Conservation (phyloP, 2,888 invertebrate genomes). For the Bellardia bayeri region DNA sequence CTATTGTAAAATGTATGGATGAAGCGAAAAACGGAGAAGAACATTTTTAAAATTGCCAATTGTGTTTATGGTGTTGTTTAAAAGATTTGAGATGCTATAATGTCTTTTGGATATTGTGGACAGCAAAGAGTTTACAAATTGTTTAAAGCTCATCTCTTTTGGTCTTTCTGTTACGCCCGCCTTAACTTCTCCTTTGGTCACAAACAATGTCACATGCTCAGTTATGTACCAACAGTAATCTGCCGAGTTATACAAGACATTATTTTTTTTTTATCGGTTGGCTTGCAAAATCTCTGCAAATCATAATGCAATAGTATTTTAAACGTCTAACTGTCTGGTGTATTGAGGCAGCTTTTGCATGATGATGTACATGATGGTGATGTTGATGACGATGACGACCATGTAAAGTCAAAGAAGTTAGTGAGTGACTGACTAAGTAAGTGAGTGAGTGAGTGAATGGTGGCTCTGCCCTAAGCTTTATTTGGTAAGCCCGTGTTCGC, state of each 20-base stretch:
- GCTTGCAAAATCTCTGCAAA: constrained; percentile 54
- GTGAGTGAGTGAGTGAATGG: constrained; percentile 64
- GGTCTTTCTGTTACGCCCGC: constrained; percentile 33
- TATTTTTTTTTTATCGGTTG: constrained; percentile 14
- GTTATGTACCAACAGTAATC: constrained; percentile 39
- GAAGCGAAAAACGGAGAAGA: constrained; percentile 32
- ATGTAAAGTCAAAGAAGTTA: constrained; percentile 54
- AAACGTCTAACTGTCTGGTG: constrained; percentile 69
- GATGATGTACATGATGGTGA: constrained; percentile 17
- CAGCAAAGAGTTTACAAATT: constrained; percentile 79
- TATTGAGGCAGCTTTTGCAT: constrained; percentile 56
- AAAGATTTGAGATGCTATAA: constrained; percentile 60
- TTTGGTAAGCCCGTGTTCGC: constrained; percentile 81
- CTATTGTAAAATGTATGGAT: not conserved
- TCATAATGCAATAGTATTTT: constrained; percentile 67
- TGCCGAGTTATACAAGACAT: constrained; percentile 52
- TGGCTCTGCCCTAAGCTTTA: constrained; percentile 77
- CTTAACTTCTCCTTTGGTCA: constrained; percentile 15
- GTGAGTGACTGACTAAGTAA: constrained; percentile 41
- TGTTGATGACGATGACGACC: constrained; percentile 47
- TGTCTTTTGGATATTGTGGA: constrained; percentile 69
- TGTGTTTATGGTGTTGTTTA: constrained; percentile 66
- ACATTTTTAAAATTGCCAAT: constrained; percentile 69
- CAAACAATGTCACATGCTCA: constrained; percentile 61
- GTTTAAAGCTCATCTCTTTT: constrained; percentile 43